Percentiles rank a stretch among this genome's conserved stretches.
Evolutionary conservation across 2,888 invertebrate species (phyloP).

Genomic region (Penaeus monodon): DNA sequence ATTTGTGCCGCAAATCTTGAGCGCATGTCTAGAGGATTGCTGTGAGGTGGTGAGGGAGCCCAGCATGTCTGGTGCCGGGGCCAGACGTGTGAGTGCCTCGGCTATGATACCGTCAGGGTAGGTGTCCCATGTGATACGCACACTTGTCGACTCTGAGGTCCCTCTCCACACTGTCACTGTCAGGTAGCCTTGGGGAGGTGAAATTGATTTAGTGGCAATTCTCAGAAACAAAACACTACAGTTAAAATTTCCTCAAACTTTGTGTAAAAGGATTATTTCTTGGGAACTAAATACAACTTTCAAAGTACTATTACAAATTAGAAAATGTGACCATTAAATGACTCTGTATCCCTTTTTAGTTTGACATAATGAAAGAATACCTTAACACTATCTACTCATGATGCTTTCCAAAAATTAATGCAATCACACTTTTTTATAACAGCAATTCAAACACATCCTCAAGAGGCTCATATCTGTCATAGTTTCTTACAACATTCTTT

Average conservation of each 20-base stretch:
- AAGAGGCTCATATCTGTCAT: no score
- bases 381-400: no score
- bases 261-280: not conserved
- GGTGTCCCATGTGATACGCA: constrained; percentile 42
- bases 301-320: no score
- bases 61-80: not conserved
- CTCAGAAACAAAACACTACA: not conserved
- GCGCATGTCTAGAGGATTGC: constrained; percentile 19
- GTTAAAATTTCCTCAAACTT: not conserved
- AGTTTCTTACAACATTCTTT: no score
- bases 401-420: no score
- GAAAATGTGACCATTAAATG: no score
- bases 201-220: not conserved
- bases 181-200: constrained; percentile 28
- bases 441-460: no score
- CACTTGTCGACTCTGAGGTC: constrained; percentile 29
- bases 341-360: no score
- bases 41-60: not conserved
- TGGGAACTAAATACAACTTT: no score
- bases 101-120: constrained; percentile 51
- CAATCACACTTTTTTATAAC: no score
- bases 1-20: constrained; percentile 49
- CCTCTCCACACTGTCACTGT: constrained; percentile 36
- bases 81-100: constrained; percentile 26
- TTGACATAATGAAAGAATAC: no score